Conservation (phyloP, 2,113 vertebrate species). For the Pedionomus torquatus region DNA sequence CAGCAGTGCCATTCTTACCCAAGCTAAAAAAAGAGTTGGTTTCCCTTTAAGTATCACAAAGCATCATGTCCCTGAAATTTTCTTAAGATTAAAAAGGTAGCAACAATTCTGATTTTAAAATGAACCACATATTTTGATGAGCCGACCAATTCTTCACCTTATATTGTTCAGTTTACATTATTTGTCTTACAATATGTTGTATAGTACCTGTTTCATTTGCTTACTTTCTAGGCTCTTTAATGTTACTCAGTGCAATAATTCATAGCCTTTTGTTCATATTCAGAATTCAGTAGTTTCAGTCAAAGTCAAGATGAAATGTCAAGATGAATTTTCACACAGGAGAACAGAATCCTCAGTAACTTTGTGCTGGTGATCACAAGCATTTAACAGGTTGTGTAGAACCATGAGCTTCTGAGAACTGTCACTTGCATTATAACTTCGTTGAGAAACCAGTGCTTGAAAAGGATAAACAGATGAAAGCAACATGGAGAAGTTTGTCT, state of each 20-base stretch:
- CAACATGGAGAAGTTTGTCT: neutral
- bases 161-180: neutral
- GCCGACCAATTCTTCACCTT: neutral
- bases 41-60: neutral
- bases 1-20: constrained; percentile 5
- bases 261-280: neutral
- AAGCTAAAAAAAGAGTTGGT: neutral
- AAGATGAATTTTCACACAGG: neutral
- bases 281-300: neutral
- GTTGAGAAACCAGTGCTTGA: neutral
- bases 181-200: neutral
- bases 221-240: neutral
- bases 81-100: neutral
- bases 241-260: neutral
- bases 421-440: neutral
- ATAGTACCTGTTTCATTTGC: neutral
- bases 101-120: neutral
- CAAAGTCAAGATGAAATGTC: neutral
- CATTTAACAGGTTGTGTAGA: neutral
- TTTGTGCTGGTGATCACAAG: neutral
- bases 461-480: neutral
- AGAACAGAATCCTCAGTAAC: neutral
- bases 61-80: neutral
- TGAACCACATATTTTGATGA: neutral
- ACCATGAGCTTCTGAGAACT: neutral